These are phyloP conservation scores for Euura lappo DNA, from an alignment of 1,140 invertebrate genomes.

Conservation along the genomic window DNA sequence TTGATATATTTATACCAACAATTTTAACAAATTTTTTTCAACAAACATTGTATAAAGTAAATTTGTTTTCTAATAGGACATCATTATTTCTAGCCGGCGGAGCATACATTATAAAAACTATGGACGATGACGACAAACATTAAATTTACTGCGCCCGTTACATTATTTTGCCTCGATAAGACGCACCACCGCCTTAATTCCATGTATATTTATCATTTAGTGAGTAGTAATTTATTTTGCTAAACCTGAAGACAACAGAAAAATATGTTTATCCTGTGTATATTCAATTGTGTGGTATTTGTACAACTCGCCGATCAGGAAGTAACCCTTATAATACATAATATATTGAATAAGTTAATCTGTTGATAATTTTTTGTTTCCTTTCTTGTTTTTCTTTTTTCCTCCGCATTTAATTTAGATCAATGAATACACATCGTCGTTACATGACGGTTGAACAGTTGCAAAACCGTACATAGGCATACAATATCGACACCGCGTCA, in stretches of 20 bases:
- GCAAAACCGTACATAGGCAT: not conserved
- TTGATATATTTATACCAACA: constrained; percentile 47
- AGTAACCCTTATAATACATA: not conserved
- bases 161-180: too few relatives aligned
- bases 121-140: too few relatives aligned
- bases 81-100: not conserved
- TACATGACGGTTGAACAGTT: not conserved
- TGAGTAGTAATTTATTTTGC: too few relatives aligned
- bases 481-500: not conserved
- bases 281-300: not conserved
- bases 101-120: too few relatives aligned
- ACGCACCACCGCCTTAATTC: too few relatives aligned
- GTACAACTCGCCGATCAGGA: not conserved
- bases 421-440: not conserved
- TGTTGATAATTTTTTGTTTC: not conserved
- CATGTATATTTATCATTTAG: too few relatives aligned
- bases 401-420: not conserved
- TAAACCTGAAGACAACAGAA: too few relatives aligned
- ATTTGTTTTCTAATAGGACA: constrained; percentile 4
- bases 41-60: constrained; percentile 27
- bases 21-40: constrained; percentile 39
- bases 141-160: too few relatives aligned
- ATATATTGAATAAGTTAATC: not conserved
- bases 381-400: too few relatives aligned
- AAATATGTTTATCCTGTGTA: too few relatives aligned